Percentiles rank a stretch among this genome's conserved stretches.
Conservation (phyloP, 2,888 invertebrate species). For the Sepiola atlantica region DNA sequence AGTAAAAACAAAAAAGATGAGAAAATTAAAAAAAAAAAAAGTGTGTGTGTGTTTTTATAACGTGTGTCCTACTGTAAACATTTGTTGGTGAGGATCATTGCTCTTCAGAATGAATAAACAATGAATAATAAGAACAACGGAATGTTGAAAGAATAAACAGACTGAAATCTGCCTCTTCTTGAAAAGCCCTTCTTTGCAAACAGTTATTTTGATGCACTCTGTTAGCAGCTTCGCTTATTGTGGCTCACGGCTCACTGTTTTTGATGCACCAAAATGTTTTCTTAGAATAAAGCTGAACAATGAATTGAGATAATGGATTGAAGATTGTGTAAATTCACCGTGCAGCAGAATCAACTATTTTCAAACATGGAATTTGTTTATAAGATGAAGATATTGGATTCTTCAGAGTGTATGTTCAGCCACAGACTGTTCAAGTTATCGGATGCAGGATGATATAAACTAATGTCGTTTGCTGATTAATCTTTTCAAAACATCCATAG, state of each 20-base stretch:
- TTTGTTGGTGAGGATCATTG: not conserved
- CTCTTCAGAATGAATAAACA: not conserved
- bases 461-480: not conserved
- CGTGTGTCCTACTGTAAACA: not conserved
- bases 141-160: not conserved
- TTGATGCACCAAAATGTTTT: not conserved
- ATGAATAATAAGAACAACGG: not conserved
- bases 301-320: not conserved
- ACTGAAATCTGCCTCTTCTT: not conserved
- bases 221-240: not conserved
- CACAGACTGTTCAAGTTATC: not conserved
- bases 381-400: not conserved
- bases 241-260: not conserved
- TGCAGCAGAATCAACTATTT: not conserved
- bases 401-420: not conserved
- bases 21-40: no score
- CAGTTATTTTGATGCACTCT: not conserved
- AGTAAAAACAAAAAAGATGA: no score
- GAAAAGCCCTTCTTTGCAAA: not conserved
- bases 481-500: not conserved
- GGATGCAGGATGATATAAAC: not conserved
- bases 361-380: not conserved
- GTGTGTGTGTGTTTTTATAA: no score
- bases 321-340: not conserved
- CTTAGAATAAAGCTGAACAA: not conserved